These are phyloP conservation scores for Trichopria drosophilae DNA, from an alignment of 2,888 invertebrate species.

Conservation along the genomic window DNA sequence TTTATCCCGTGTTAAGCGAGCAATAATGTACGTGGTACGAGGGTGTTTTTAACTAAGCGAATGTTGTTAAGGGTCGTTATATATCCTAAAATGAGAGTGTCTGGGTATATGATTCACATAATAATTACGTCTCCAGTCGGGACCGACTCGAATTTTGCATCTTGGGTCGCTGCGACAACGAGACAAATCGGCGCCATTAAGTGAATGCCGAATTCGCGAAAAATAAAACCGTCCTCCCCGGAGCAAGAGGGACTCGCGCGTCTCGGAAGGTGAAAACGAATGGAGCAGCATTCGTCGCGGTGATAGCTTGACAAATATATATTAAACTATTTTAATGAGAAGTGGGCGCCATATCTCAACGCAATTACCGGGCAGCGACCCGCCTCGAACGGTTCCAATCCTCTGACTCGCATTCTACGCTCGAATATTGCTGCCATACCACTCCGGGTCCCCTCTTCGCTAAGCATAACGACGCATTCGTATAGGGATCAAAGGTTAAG, in stretches of 20 bases:
- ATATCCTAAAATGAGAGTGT: too few relatives aligned
- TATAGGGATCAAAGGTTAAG: constrained; percentile 50
- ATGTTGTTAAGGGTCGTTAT: too few relatives aligned
- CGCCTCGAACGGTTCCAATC: constrained; percentile 25
- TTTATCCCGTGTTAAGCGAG: too few relatives aligned
- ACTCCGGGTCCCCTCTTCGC: too few relatives aligned
- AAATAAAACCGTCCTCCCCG: constrained; percentile 39
- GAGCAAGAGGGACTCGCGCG: constrained; percentile 15
- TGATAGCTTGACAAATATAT: constrained; percentile 55
- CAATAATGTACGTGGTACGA: too few relatives aligned
- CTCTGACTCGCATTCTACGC: too few relatives aligned
- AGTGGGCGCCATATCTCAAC: constrained; percentile 54
- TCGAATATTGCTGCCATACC: too few relatives aligned
- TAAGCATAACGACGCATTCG: constrained; percentile 42
- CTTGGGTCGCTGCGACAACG: constrained; percentile 44
- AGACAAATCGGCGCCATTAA: constrained; percentile 47
- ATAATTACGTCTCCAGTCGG: too few relatives aligned
- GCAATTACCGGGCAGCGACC: constrained; percentile 51
- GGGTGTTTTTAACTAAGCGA: too few relatives aligned
- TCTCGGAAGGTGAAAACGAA: constrained; percentile 42
- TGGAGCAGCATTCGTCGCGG: constrained; percentile 44
- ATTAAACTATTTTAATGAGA: constrained; percentile 57
- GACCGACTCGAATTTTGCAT: too few relatives aligned
- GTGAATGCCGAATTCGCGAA: constrained; percentile 47
- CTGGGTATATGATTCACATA: too few relatives aligned